Conservation (phyloP, 2,797 vertebrate genomes). For the Delichon dasypus region DNA sequence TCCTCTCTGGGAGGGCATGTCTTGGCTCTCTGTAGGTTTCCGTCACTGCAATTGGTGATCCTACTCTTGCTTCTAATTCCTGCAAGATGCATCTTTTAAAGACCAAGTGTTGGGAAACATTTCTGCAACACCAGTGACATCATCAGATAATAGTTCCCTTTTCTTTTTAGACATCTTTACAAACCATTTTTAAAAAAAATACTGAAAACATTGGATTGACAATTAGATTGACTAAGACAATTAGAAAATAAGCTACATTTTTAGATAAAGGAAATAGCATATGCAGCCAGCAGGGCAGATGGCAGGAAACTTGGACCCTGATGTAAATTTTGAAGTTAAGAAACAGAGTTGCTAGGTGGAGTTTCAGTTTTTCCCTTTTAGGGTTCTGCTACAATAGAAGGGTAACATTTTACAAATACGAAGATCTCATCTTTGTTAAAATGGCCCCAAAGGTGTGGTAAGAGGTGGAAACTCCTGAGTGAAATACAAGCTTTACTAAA, state of each 20-base stretch:
- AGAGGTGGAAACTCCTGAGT: neutral
- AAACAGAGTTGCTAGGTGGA: neutral
- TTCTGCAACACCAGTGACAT: neutral
- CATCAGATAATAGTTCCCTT: neutral
- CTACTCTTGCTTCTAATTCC: neutral
- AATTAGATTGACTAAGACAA: neutral
- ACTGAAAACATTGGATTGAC: neutral
- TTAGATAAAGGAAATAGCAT: neutral
- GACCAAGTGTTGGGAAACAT: neutral
- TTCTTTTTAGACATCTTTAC: neutral
- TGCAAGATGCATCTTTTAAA: neutral
- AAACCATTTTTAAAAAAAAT: accelerated
- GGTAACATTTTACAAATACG: neutral
- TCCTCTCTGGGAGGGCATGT: accelerated
- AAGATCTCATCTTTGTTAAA: neutral
- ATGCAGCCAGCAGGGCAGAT: neutral
- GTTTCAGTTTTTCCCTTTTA: neutral
- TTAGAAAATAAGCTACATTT: neutral
- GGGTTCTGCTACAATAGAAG: neutral
- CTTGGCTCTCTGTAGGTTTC: neutral
- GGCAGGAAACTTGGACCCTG: neutral
- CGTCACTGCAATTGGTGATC: accelerated
- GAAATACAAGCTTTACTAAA: neutral
- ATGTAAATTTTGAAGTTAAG: neutral
- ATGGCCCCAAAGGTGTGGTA: neutral